phyloP scores from a whole-genome alignment of 2,113 vertebrate species.

The Ia io region DNA sequence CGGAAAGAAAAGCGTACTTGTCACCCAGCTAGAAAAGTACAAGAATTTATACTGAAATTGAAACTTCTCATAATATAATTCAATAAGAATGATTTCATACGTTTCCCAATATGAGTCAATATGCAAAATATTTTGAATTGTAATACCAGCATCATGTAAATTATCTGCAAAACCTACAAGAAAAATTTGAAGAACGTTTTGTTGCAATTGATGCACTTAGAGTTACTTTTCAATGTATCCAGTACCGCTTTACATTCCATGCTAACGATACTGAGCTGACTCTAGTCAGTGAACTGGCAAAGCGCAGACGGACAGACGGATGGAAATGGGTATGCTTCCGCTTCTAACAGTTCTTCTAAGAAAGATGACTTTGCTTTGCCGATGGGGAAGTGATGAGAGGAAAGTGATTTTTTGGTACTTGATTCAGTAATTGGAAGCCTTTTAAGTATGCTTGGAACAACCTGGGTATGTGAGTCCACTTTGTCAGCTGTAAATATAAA shows the following conservation, averaged over 20 bases:
- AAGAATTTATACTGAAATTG: not conserved
- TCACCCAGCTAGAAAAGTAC: not conserved
- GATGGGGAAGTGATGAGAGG: not conserved
- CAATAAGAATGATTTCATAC: not conserved
- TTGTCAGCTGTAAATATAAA: not conserved
- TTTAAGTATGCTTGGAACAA: not conserved
- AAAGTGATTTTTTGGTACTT: not conserved
- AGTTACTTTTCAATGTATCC: not conserved
- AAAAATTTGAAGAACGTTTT: not conserved
- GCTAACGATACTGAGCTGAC: not conserved
- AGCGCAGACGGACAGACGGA: not conserved
- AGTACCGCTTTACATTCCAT: not conserved
- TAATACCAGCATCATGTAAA: not conserved
- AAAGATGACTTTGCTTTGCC: not conserved
- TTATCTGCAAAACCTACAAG: not conserved
- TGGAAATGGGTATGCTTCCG: not conserved
- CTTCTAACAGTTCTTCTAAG: not conserved
- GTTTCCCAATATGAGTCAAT: not conserved
- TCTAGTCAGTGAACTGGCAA: not conserved
- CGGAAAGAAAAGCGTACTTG: not conserved
- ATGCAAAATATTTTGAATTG: not conserved
- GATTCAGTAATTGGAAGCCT: not conserved
- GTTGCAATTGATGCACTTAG: not conserved
- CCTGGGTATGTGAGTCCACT: not conserved
- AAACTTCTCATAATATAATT: not conserved